Percentiles rank a stretch among this genome's conserved stretches.
Evolutionary conservation across 2,888 invertebrate species (phyloP).

Genomic region (Thera obeliscata): DNA sequence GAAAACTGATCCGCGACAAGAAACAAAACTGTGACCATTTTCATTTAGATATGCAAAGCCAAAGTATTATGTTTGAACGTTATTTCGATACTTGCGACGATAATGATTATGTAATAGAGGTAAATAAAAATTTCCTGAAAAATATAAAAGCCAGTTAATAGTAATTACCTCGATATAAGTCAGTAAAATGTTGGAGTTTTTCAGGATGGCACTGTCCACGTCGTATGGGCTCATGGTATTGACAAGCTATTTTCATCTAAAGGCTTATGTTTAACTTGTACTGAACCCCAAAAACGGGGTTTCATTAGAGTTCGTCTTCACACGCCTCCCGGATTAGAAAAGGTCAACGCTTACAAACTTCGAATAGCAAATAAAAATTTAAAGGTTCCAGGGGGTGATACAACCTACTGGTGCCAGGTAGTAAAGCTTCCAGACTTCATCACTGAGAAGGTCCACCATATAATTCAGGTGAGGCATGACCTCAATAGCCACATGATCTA

Average conservation of each 20-base stretch:
- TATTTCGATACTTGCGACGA: constrained; percentile 95
- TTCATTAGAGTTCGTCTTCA: constrained; percentile 91
- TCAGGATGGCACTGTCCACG: constrained; percentile 94
- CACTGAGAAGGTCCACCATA: constrained; percentile 88
- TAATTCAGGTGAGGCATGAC: constrained; percentile 85
- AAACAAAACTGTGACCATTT: constrained; percentile 91
- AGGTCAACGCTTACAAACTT: constrained; percentile 75
- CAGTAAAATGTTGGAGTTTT: not conserved
- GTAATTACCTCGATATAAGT: too few species aligned
- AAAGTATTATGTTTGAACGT: constrained; percentile 90
- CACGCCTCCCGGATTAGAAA: constrained; percentile 68
- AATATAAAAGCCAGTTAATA: not conserved
- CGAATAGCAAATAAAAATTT: constrained; percentile 87
- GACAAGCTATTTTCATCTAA: constrained; percentile 88
- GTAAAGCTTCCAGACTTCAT: constrained; percentile 90
- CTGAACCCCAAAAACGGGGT: constrained; percentile 84
- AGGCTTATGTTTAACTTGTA: constrained; percentile 86
- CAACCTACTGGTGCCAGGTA: constrained; percentile 98
- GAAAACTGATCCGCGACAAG: constrained; percentile 87
- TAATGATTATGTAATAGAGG: constrained; percentile 92
- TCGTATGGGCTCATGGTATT: constrained; percentile 93
- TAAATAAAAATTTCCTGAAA: constrained; percentile 57
- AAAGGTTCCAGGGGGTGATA: constrained; percentile 92
- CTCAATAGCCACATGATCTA: not conserved
- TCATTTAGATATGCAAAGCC: constrained; percentile 81